These are phyloP conservation scores for Oryzias sinensis DNA, from an alignment of 2,797 vertebrate species.

Conservation along the genomic window DNA sequence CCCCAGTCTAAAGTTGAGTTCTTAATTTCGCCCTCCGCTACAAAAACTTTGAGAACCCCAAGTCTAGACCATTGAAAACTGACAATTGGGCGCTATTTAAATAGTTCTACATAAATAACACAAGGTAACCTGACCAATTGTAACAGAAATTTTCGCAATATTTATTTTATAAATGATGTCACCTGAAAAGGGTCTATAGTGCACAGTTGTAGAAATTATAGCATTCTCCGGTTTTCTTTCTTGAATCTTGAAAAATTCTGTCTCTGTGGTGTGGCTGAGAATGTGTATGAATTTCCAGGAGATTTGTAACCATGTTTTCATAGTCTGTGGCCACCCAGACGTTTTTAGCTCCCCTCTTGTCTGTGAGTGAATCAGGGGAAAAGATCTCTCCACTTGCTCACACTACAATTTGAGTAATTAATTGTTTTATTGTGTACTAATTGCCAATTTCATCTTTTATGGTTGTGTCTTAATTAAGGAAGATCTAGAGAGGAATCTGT, in stretches of 20 bases:
- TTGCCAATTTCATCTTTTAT: conserved; percentile 61
- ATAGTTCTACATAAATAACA: too few relatives aligned
- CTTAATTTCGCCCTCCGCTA: too few relatives aligned
- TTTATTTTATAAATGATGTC: too few relatives aligned
- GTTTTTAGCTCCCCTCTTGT: conserved; percentile 18
- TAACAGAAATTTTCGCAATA: too few relatives aligned
- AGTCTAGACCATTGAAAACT: too few relatives aligned
- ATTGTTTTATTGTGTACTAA: conserved; percentile 52
- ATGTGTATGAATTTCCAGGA: conserved; percentile 2
- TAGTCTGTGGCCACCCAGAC: background rate
- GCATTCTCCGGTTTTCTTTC: background rate
- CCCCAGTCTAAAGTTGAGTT: too few relatives aligned
- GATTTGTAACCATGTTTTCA: conserved; percentile 18
- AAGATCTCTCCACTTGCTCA: conserved; percentile 21
- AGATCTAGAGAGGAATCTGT: conserved; percentile 20
- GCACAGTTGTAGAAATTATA: too few relatives aligned
- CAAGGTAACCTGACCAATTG: too few relatives aligned
- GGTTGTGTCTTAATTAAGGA: conserved; percentile 28
- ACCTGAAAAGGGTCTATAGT: too few relatives aligned
- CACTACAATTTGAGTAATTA: conserved; percentile 52
- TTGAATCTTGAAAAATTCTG: background rate
- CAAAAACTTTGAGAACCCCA: too few relatives aligned
- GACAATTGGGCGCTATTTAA: too few relatives aligned
- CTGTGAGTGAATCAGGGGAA: conserved; percentile 35
- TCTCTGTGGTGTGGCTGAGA: background rate